Conservation (phyloP, 2,888 invertebrate genomes). For the Trimorus sp. region DNA sequence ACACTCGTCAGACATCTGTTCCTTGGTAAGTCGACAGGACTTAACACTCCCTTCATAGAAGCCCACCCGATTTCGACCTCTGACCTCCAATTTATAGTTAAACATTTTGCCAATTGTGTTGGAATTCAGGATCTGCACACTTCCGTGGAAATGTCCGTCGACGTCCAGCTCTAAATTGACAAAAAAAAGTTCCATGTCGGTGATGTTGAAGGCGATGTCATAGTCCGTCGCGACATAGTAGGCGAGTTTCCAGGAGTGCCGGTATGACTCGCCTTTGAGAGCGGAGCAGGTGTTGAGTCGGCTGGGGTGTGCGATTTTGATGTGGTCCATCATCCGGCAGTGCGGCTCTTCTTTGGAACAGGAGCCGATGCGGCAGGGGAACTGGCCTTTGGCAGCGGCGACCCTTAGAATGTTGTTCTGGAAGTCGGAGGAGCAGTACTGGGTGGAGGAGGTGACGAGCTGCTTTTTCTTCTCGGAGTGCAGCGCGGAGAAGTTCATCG, state of each 20-base stretch:
- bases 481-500: constrained; percentile 11
- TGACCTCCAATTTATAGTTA: constrained; percentile 67
- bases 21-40: constrained; percentile 30
- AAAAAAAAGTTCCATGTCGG: constrained; percentile 74
- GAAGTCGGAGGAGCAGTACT: constrained; percentile 34
- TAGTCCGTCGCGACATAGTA: constrained; percentile 41
- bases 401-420: not conserved
- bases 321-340: constrained; percentile 83
- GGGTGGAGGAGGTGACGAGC: constrained; percentile 3
- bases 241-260: constrained; percentile 63
- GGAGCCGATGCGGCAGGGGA: constrained; percentile 83
- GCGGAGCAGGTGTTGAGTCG: constrained; percentile 74
- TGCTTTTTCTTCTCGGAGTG: not conserved
- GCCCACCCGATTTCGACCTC: constrained; percentile 19
- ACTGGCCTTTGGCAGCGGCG: constrained; percentile 81
- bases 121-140: constrained; percentile 69
- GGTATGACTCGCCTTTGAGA: constrained; percentile 36
- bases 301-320: constrained; percentile 82
- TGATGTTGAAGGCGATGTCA: constrained; percentile 69
- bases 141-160: constrained; percentile 66
- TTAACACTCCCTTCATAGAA: constrained; percentile 45
- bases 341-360: constrained; percentile 81
- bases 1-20: constrained; percentile 18
- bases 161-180: constrained; percentile 66
- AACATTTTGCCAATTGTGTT: constrained; percentile 64